These are phyloP conservation scores for Metallyticus violacea DNA, from an alignment of 2,888 invertebrate species.

Conservation along the genomic window DNA sequence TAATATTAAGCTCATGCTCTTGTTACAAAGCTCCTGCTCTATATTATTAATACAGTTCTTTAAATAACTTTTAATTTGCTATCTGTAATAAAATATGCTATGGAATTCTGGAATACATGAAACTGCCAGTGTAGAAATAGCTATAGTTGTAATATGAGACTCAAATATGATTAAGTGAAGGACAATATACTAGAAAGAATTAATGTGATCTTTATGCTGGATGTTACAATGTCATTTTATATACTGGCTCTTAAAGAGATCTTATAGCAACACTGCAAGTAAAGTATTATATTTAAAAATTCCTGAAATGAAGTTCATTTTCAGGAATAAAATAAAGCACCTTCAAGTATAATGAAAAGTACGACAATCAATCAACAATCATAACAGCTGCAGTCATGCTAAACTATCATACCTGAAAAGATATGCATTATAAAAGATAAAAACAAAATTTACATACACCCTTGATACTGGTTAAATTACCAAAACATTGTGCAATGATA, in stretches of 20 bases:
- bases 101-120: background rate
- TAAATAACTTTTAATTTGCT: background rate
- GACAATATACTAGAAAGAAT: background rate
- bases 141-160: background rate
- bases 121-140: background rate
- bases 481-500: background rate
- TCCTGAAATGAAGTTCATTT: background rate
- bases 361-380: background rate
- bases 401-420: background rate
- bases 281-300: background rate
- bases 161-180: background rate
- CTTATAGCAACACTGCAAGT: background rate
- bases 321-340: background rate
- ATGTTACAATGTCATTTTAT: background rate
- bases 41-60: background rate
- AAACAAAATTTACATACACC: background rate
- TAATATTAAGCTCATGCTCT: background rate
- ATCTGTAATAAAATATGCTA: background rate
- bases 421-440: background rate
- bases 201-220: background rate
- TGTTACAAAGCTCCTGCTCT: background rate
- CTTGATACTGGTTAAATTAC: background rate
- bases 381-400: background rate
- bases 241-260: background rate
- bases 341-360: background rate